Percentiles rank a stretch among this genome's conserved stretches.
phyloP scores from a whole-genome alignment of 1,140 invertebrate species.

The Mesaphorura yosii region DNA sequence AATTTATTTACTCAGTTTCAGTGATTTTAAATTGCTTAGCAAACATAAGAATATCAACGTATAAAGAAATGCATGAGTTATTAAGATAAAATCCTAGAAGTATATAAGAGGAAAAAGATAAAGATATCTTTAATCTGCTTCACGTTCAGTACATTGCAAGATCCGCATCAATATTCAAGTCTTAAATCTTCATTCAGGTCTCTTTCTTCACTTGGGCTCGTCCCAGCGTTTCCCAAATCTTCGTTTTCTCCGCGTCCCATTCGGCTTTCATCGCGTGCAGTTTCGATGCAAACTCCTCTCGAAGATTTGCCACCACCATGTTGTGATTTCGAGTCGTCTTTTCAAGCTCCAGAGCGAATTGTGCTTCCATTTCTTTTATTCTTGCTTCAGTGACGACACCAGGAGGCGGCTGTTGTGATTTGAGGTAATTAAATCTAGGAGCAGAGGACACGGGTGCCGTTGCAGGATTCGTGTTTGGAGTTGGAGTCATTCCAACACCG shows the following conservation, averaged over 20 bases:
- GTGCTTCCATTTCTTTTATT: neutral
- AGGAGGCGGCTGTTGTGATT: too few relatives aligned
- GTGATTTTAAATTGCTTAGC: too few relatives aligned
- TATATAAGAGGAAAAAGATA: neutral
- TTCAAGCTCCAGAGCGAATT: neutral
- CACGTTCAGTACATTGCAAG: neutral
- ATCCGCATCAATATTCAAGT: neutral
- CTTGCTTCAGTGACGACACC: too few relatives aligned
- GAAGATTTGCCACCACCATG: slow-evolving; percentile 5
- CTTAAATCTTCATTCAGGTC: slow-evolving; percentile 1
- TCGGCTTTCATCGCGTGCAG: slow-evolving; percentile 3
- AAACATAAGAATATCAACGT: too few relatives aligned
- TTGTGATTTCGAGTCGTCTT: neutral
- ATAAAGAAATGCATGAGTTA: neutral
- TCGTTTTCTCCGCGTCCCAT: slow-evolving; percentile 4
- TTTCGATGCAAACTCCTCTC: neutral
- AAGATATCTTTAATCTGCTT: neutral
- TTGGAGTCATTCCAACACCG: too few relatives aligned
- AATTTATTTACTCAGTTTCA: too few relatives aligned
- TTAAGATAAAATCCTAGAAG: neutral
- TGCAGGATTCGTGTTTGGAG: too few relatives aligned
- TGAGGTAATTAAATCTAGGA: too few relatives aligned
- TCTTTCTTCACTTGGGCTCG: too few relatives aligned
- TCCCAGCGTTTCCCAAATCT: neutral
- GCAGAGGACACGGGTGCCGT: too few relatives aligned